Percentiles rank a stretch among this genome's conserved stretches.
Evolutionary conservation across 2,888 invertebrate species (phyloP).

Genomic region (Luperina nickerlii): DNA sequence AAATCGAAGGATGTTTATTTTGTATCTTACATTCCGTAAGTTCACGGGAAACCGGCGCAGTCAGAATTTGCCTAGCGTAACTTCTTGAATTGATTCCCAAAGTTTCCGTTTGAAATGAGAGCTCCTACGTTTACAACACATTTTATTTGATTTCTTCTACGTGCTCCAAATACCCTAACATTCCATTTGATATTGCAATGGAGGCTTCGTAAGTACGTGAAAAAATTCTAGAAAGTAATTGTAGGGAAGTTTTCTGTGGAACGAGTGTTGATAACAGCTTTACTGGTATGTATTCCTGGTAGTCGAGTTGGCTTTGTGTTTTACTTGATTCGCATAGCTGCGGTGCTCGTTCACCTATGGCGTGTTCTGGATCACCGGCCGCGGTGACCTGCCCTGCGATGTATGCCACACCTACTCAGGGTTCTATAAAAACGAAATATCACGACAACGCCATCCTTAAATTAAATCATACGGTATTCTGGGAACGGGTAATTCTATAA

Average conservation of each 20-base stretch:
- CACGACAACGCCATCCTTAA: slow-evolving; percentile 23
- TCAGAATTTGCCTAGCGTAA: slow-evolving; percentile 53
- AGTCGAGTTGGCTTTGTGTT: slow-evolving; percentile 42
- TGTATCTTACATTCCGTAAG: slow-evolving; percentile 41
- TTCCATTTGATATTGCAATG: slow-evolving; percentile 56
- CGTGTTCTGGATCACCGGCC: slow-evolving; percentile 79
- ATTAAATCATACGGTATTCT: slow-evolving; percentile 5
- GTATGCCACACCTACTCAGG: slow-evolving; percentile 55
- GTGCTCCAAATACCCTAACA: slow-evolving; percentile 62
- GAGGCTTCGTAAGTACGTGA: slow-evolving; percentile 51
- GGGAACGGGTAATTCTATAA: slow-evolving; percentile 15
- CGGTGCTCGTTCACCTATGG: slow-evolving; percentile 71
- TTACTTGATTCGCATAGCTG: slow-evolving; percentile 36
- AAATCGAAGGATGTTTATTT: slow-evolving; percentile 50
- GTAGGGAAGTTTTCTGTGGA: slow-evolving; percentile 53
- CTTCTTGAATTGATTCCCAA: slow-evolving; percentile 62
- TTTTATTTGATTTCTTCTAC: slow-evolving; percentile 68
- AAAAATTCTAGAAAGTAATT: slow-evolving; percentile 61
- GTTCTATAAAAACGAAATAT: slow-evolving; percentile 43
- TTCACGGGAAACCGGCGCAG: slow-evolving; percentile 23
- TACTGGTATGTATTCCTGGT: slow-evolving; percentile 53
- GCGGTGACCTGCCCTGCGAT: slow-evolving; percentile 66
- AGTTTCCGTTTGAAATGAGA: slow-evolving; percentile 59
- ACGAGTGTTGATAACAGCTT: slow-evolving; percentile 49
- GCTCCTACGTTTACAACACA: slow-evolving; percentile 54